Evolutionary conservation across 2,113 vertebrate genomes (phyloP), one percentile per base, ranked within the genome.

Genomic region (Rhombomys opimus): DNA sequence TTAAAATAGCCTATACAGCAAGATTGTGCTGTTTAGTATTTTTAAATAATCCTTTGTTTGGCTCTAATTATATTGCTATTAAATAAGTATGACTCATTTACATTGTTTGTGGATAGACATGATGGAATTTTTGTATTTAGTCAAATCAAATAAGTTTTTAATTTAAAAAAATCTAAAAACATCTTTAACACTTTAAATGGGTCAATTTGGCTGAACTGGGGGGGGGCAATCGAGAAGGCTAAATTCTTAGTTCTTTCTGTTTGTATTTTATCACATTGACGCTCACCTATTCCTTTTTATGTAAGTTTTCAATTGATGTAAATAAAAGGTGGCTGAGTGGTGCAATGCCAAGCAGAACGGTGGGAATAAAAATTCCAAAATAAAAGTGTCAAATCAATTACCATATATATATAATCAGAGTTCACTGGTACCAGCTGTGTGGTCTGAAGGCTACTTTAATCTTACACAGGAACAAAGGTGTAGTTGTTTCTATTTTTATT

Each of bases 341-440:
- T 63, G 94, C 14, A 89, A 20, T 92, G 35, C 67, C 94, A 25
- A 92, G 96, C 57, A 59, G 67, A 61, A 90, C 30, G 2, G n/a
- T 96, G 76, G 67, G 2, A 91, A 72, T 93, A 84, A 75, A 96
- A 90, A 2, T 8, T 90, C 18, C 27, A 65, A 46, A 46, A 46
- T 46, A 46, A 46, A 46, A 46, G 72, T 88, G 86, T 25, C 87
- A 73, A 95, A 32, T 97, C 90, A 96, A 82, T 25, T 93, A 38
- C 84, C 95, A 20, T 95, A 61, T 41, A 41, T 41, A 41, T 41
- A 41, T 41, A 97, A 96, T 96, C 30, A 92, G 57, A 96, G 46
- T 91, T 98, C 97, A 97, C 97, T 98, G 68, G 96, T 98, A 61
- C 95, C 95, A 97, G 57, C 91, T 96, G 46, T 95, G 77, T 91